Percentiles rank a stretch among this genome's conserved stretches.
phyloP scores from a whole-genome alignment of 30 jellyfish, hydroid and myxozoan genomes.

The Cassiopea andromeda region DNA sequence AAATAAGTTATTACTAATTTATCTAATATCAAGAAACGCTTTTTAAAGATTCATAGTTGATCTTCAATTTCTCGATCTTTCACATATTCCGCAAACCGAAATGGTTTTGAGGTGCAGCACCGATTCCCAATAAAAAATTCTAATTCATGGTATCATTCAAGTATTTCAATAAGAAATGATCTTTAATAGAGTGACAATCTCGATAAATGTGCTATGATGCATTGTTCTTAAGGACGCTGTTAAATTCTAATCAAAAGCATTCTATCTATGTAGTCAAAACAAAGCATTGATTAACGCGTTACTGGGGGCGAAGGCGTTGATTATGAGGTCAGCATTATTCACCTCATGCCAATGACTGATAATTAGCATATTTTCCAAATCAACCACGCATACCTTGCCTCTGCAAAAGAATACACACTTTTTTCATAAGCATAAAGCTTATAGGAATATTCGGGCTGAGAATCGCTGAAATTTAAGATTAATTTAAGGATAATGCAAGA shows the following conservation, averaged over 20 bases:
- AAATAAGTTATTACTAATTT: not conserved
- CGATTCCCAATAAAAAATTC: not conserved
- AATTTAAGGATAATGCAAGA: too few relatives aligned
- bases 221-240: not conserved
- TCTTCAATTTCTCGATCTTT: constrained; percentile 24
- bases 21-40: constrained; percentile 13
- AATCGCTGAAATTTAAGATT: too few relatives aligned
- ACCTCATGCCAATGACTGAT: not conserved
- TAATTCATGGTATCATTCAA: not conserved
- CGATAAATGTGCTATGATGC: not conserved
- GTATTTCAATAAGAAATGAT: not conserved
- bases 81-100: not conserved
- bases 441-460: too few relatives aligned
- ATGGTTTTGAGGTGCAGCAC: constrained; percentile 3
- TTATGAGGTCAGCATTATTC: not conserved
- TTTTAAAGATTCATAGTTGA: constrained; percentile 13
- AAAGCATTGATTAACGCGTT: not conserved
- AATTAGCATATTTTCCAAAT: not conserved
- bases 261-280: not conserved
- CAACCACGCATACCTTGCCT: not conserved
- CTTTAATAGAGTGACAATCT: not conserved
- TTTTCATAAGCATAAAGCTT: not conserved
- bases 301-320: not conserved
- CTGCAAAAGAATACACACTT: not conserved
- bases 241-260: not conserved